Evolutionary conservation across 2,797 vertebrate species (phyloP).

Genomic region (Coregonus suidteri): DNA sequence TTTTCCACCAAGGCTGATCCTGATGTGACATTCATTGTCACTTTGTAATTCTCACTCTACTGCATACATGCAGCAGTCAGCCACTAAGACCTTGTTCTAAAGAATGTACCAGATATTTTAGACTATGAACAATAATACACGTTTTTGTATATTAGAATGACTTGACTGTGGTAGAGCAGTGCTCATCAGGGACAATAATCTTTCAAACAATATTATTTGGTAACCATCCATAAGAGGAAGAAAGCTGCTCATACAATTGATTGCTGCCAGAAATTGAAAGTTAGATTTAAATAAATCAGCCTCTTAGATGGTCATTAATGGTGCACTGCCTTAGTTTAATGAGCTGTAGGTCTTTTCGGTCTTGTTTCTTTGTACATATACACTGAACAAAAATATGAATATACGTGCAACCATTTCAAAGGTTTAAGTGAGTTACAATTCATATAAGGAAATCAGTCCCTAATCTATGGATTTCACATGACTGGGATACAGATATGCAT

Average conservation of each 20-base stretch:
- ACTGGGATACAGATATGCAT: too few species aligned
- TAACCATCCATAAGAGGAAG: conserved; percentile 15
- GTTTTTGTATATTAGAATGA: background rate
- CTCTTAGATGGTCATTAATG: conserved; percentile 40
- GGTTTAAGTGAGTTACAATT: too few species aligned
- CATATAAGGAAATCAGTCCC: too few species aligned
- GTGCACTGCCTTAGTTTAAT: background rate
- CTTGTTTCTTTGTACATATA: background rate
- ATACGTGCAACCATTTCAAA: too few species aligned
- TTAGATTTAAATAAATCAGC: conserved; percentile 38
- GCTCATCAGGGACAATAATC: conserved; percentile 32
- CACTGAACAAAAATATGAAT: too few species aligned
- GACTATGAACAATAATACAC: conserved; percentile 40
- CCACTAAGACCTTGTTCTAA: background rate
- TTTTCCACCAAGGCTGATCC: background rate
- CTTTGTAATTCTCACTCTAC: background rate
- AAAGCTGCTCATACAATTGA: conserved; percentile 20
- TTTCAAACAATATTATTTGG: background rate
- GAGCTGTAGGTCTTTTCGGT: background rate
- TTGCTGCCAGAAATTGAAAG: conserved; percentile 18
- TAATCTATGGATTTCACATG: too few species aligned
- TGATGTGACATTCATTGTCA: conserved; percentile 6
- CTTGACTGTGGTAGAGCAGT: conserved; percentile 7
- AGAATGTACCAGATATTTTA: conserved; percentile 8
- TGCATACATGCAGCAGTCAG: background rate